Evolutionary conservation across 2,888 invertebrate species (phyloP), one percentile per base, ranked within the genome.

Genomic region (Cephus spinipes): DNA sequence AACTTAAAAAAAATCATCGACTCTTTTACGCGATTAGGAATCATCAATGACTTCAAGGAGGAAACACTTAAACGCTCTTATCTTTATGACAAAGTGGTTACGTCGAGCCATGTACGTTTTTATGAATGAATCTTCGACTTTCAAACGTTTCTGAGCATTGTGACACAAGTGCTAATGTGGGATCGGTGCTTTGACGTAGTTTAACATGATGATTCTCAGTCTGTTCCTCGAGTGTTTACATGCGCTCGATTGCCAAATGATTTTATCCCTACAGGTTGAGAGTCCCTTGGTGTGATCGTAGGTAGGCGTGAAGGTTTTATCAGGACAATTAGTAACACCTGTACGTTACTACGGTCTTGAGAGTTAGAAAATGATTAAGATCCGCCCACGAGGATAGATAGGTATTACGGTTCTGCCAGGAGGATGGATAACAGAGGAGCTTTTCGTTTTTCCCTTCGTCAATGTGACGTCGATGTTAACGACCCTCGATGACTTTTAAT

Each of bases 291-390:
- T 12, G 33, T 12, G 12, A 71, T 71, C 71, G 77, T 78, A 79
- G 79, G 76, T 78, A 69, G 75, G 74, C 77, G 36, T 81, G 79
- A 81, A 74, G 76, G 79, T 77, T 83, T 83, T 84, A 84, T 84
- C 84, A 73, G 77, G 69, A 83, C 84, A 85, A 84, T 84, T 84
- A 84, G 84, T 73, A 79, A 82, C 84, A 85, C 85, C 83, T 85
- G 79, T 81, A 12, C 75, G 31, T 71, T 31, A 71, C 71, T 71
- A 33, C 71, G 71, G 32, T 31, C 71, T 33, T 71, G 33, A 71
- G 69, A 81, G 78, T 36, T 76, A 76, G 69, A 78, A 81, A 74
- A 75, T 81, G 79, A 78, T 75, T 76, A 77, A 84, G 78, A 77
- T 83, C 79, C 84, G 85, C 83, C 84, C 80, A 85, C 84, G 81